A percentile compares a stretch with the other conserved stretches of the same genome.
phyloP scores from a whole-genome alignment of 2,113 vertebrate genomes.

The Lucifuga dentata region DNA sequence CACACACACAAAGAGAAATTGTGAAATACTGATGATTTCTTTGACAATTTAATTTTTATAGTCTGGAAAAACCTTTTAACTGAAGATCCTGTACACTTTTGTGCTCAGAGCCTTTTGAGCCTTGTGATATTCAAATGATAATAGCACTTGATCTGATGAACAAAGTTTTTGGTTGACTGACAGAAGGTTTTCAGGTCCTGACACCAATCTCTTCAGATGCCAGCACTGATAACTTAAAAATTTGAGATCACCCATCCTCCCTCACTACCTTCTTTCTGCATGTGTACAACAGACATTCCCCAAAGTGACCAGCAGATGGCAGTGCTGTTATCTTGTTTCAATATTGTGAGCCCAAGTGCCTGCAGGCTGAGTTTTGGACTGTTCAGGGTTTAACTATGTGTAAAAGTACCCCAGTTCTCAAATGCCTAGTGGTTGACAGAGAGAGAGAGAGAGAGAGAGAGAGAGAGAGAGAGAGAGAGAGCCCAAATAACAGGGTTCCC shows the following conservation, averaged over 20 bases:
- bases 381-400: slow-evolving; percentile 80
- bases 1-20: slow-evolving; percentile 5
- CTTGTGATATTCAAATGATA: slow-evolving; percentile 67
- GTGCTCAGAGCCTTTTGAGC: slow-evolving; percentile 39
- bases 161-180: slow-evolving; percentile 62
- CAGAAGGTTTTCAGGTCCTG: slow-evolving; percentile 59
- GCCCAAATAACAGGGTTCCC: slow-evolving; percentile 75
- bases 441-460: slow-evolving; percentile 4
- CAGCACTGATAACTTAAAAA: slow-evolving; percentile 69
- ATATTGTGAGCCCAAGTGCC: slow-evolving; percentile 14
- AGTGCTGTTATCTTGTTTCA: slow-evolving; percentile 80
- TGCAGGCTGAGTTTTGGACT: slow-evolving; percentile 71
- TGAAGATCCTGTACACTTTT: slow-evolving; percentile 35
- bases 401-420: slow-evolving; percentile 78
- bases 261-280: background rate
- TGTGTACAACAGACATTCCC: slow-evolving; percentile 2
- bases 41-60: background rate
- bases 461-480: slow-evolving; percentile 5
- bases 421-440: slow-evolving; percentile 62
- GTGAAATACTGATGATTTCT: slow-evolving; percentile 1
- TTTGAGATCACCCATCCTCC: slow-evolving; percentile 44
- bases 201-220: slow-evolving; percentile 72
- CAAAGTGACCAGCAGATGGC: slow-evolving; percentile 79
- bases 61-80: slow-evolving; percentile 22
- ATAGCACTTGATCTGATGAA: slow-evolving; percentile 53